A percentile compares a stretch with the other conserved stretches of the same genome.
phyloP scores from a whole-genome alignment of 2,113 vertebrate species.

The Thryonomys swinderianus region DNA sequence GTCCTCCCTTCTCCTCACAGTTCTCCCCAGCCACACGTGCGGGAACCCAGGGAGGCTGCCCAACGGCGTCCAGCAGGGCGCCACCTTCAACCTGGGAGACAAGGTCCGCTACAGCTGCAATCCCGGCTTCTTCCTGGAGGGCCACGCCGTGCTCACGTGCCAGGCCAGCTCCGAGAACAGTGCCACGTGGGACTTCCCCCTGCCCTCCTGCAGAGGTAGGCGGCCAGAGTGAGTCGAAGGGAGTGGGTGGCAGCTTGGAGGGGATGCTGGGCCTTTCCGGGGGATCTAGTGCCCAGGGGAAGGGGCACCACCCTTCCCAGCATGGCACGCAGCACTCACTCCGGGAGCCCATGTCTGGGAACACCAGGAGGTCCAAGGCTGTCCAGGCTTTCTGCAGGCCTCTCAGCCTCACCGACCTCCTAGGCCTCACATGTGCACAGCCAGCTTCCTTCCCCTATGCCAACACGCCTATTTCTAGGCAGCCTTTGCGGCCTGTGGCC shows the following conservation, averaged over 20 bases:
- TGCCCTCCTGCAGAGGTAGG: slow-evolving; percentile 98
- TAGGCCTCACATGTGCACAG: not conserved
- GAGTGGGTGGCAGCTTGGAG: not conserved
- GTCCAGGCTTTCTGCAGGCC: not conserved
- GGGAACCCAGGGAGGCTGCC: slow-evolving; percentile 96
- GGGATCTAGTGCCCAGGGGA: not conserved
- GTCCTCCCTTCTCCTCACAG: slow-evolving; percentile 81
- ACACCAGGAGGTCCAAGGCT: fast-evolving
- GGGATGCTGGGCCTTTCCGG: not conserved
- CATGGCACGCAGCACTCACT: not conserved
- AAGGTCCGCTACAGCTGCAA: slow-evolving; percentile 98
- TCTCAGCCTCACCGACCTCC: not conserved
- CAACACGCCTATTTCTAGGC: not conserved
- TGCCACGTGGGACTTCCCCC: slow-evolving; percentile 97
- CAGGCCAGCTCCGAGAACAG: slow-evolving; percentile 90
- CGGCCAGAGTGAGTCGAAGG: not conserved
- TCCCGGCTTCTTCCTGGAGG: slow-evolving; percentile 94
- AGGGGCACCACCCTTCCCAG: too few species aligned
- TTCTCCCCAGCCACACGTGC: slow-evolving; percentile 96
- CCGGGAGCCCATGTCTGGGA: not conserved
- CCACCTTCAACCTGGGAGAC: slow-evolving; percentile 96
- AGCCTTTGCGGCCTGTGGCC: not conserved
- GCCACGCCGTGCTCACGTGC: slow-evolving; percentile 96
- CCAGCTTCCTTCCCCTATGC: not conserved
- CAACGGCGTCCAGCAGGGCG: slow-evolving; percentile 96